Percentiles rank a stretch among this genome's conserved stretches.
These are phyloP conservation scores for Philaethria dido DNA, from an alignment of 2,888 invertebrate genomes.

Conservation along the genomic window DNA sequence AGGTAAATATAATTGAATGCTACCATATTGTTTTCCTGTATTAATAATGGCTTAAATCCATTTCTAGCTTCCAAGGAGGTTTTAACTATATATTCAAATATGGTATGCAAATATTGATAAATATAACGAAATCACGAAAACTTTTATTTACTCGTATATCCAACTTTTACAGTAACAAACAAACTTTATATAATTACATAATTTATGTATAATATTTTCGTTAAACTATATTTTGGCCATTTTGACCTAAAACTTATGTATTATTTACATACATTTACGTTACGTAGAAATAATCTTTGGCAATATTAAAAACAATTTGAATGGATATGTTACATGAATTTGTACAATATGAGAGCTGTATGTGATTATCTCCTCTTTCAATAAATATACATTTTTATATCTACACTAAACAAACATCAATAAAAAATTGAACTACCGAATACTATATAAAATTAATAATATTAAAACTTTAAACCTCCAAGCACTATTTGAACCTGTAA, in stretches of 20 bases:
- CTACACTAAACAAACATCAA: slow-evolving; percentile 19
- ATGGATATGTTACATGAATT: slow-evolving; percentile 68
- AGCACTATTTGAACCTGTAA: slow-evolving; percentile 64
- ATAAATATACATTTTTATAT: slow-evolving; percentile 50
- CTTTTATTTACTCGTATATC: not conserved
- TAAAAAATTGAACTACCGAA: slow-evolving; percentile 71
- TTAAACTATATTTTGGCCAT: slow-evolving; percentile 37
- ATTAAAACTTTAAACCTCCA: slow-evolving; percentile 62
- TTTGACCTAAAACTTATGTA: slow-evolving; percentile 30
- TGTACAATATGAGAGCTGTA: slow-evolving; percentile 62
- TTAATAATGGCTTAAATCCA: not conserved
- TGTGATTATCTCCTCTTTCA: slow-evolving; percentile 22
- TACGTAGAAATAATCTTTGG: slow-evolving; percentile 12
- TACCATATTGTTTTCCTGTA: not conserved
- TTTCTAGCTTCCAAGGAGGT: not conserved
- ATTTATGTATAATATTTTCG: slow-evolving; percentile 7
- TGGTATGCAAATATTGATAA: not conserved
- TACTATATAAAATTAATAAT: slow-evolving; percentile 61
- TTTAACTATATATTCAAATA: not conserved
- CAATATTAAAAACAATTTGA: slow-evolving; percentile 27
- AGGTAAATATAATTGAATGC: not conserved
- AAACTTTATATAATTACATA: slow-evolving; percentile 13
- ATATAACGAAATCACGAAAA: not conserved
- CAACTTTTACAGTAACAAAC: slow-evolving; percentile 17
- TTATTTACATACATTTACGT: slow-evolving; percentile 25